These are phyloP conservation scores for Gymnoscelis rufifasciata DNA, from an alignment of 2,888 invertebrate species.

Conservation along the genomic window DNA sequence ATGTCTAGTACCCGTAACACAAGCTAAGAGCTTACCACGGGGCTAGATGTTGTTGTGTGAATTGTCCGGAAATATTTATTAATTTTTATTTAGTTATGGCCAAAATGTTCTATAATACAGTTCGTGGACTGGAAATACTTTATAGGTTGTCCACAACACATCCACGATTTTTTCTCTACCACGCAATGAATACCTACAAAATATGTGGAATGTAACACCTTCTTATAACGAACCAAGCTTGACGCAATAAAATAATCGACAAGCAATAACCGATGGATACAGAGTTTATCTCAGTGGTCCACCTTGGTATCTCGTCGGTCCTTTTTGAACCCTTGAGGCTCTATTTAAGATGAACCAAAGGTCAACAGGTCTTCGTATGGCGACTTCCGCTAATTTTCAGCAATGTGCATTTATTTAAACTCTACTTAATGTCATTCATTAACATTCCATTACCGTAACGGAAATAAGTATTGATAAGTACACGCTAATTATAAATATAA, in stretches of 20 bases:
- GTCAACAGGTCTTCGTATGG: conserved; percentile 21
- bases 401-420: conserved; percentile 17
- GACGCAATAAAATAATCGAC: conserved; percentile 1
- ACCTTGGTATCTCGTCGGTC: conserved; percentile 21
- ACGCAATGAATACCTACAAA: too few relatives aligned
- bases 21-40: too few relatives aligned
- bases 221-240: too few relatives aligned
- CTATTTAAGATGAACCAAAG: conserved; percentile 25
- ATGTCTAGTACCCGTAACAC: too few relatives aligned
- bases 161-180: too few relatives aligned
- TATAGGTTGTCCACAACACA: too few relatives aligned
- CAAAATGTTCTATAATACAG: too few relatives aligned
- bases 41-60: too few relatives aligned
- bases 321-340: conserved; percentile 13
- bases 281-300: conserved; percentile 5
- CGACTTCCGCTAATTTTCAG: conserved; percentile 25
- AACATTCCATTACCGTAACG: conserved; percentile 2
- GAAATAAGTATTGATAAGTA: background rate
- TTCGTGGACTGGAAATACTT: too few relatives aligned
- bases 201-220: too few relatives aligned
- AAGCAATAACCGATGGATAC: background rate
- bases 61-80: too few relatives aligned
- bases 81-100: too few relatives aligned
- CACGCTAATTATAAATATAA: background rate
- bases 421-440: conserved; percentile 12